These are phyloP conservation scores for Sapayoa aenigma DNA, from an alignment of 2,113 vertebrate genomes.

Conservation along the genomic window DNA sequence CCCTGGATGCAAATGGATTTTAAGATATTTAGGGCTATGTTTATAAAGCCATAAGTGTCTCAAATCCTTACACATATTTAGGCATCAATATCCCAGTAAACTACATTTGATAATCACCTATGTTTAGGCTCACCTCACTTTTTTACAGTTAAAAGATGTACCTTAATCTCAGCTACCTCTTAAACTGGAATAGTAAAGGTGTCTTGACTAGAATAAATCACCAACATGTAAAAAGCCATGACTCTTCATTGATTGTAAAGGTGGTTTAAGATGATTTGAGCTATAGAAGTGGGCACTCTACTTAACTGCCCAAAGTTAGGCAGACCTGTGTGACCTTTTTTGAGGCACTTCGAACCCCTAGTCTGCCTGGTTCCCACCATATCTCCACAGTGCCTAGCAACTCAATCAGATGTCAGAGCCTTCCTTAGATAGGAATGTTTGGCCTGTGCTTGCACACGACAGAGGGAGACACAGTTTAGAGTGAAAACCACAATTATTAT, in stretches of 20 bases:
- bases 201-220: not conserved
- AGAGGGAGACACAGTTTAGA: rapidly evolving
- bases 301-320: not conserved
- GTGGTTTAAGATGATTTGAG: not conserved
- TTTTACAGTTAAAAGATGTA: not conserved
- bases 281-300: not conserved
- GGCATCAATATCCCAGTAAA: not conserved
- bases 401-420: not conserved
- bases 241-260: not conserved
- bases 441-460: not conserved
- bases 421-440: constrained; percentile 9
- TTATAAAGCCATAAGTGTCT: not conserved
- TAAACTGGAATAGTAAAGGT: not conserved
- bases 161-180: not conserved
- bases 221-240: not conserved
- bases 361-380: not conserved
- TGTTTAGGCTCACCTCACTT: not conserved
- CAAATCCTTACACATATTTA: not conserved
- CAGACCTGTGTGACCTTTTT: not conserved
- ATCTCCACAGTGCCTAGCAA: not conserved
- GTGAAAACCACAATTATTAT: not conserved
- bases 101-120: not conserved
- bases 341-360: not conserved
- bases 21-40: not conserved
- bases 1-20: not conserved